A percentile compares a stretch with the other conserved stretches of the same genome.
phyloP scores from a whole-genome alignment of 92 coral and sea anemone species.

The Virgularia gustaviana region DNA sequence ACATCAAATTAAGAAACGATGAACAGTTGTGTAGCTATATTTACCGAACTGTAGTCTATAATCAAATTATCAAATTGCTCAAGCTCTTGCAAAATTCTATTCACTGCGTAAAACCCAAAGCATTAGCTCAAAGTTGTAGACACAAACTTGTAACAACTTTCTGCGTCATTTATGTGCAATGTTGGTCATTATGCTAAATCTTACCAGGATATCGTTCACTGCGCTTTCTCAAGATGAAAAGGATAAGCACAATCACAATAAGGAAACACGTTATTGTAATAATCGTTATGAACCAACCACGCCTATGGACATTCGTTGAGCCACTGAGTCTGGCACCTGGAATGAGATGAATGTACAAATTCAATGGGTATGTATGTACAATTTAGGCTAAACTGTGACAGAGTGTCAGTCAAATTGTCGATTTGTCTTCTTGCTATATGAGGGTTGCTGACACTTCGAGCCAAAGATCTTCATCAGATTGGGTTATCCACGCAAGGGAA shows the following conservation, averaged over 20 bases:
- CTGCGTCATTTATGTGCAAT: neutral
- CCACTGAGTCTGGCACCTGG: constrained; percentile 2
- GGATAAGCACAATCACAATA: neutral
- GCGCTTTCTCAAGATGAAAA: neutral
- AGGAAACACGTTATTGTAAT: neutral
- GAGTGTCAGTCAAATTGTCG: neutral
- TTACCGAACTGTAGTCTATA: too few species aligned
- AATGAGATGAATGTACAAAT: neutral
- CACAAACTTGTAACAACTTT: neutral
- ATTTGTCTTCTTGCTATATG: too few species aligned
- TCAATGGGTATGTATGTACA: neutral
- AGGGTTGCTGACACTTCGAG: too few species aligned
- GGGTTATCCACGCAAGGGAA: too few species aligned
- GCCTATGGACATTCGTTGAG: constrained; percentile 2
- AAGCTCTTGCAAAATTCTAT: too few species aligned
- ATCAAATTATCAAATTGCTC: too few species aligned
- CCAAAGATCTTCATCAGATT: too few species aligned
- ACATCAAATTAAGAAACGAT: too few species aligned
- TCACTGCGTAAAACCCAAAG: too few species aligned
- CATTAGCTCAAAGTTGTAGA: neutral
- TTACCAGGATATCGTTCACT: constrained; percentile 30
- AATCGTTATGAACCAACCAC: constrained; percentile 20
- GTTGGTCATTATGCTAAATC: neutral
- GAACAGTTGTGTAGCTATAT: too few species aligned
- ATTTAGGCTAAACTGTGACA: neutral